Evolutionary conservation across 2,888 invertebrate species (phyloP), one percentile per base, ranked within the genome.

Genomic region (Arrhopalites spinosus): DNA sequence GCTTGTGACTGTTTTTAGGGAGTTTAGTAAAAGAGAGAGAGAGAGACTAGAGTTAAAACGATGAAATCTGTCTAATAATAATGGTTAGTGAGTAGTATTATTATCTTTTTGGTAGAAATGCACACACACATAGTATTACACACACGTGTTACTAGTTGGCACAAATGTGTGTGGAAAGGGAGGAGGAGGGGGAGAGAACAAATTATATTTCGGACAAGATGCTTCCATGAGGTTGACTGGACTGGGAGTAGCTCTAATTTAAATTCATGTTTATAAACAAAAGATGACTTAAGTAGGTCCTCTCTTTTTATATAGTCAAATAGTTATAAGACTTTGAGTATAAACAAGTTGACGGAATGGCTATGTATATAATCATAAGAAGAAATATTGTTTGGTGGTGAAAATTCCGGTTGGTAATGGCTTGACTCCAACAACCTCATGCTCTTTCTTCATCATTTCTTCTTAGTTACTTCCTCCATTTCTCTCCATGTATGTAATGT

Each of bases 351-450:
- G 36, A 36, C 36, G 3, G 36, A 36, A 36, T 36, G 36, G 11
- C 36, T 36, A 7, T 36, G 59, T 72, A 36, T 36, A 11, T n/a
- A 53, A n/a, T 53, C 11, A 23, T 53, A 20, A n/a, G 36, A 36
- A 75, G 70, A 75, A 70, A 67, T 75, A 72, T 72, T 71, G 63
- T 71, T 64, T 56, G 73, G 74, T 74, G 68, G 69, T 45, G 69
- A 74, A 63, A 74, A 69, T 63, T 74, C 63, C 74, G 15, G 74
- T 68, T 56, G 27, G 74, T 74, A 56, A 75, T 67, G 75, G 75
- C 71, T 75, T 53, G 66, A 53, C 50, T 71, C 75, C 67, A 72
- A 61, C 23, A 23, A 67, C 23, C 25, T 27, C 59, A 8, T 7
- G 56, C 36, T 36, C 5, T 11, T 36, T 11, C 36, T 36, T 36